phyloP scores from a whole-genome alignment of 2,113 vertebrate genomes.

The Triplophysa siluroides region DNA sequence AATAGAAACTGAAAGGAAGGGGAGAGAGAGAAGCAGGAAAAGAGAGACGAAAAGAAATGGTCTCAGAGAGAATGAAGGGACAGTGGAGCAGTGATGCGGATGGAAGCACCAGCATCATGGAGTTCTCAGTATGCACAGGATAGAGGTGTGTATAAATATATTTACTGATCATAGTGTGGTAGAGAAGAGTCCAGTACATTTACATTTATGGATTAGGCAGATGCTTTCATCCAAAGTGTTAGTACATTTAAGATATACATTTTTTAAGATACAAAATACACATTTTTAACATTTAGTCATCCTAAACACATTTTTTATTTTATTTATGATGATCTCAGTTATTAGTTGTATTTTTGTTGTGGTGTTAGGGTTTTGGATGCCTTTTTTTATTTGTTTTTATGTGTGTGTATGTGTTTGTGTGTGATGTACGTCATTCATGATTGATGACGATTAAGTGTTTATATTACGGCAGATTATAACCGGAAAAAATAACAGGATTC shows the following conservation, averaged over 20 bases:
- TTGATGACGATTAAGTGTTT: not conserved
- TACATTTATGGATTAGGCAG: too few relatives aligned
- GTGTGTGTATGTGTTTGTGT: not conserved
- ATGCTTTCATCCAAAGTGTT: too few relatives aligned
- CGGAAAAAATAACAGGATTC: not conserved
- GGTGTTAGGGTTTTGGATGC: not conserved
- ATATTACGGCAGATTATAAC: not conserved
- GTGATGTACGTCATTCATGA: not conserved
- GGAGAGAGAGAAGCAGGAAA: slow-evolving; percentile 15
- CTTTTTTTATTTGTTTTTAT: not conserved
- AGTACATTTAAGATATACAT: too few relatives aligned
- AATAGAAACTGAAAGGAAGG: slow-evolving; percentile 21
- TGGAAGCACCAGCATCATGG: slow-evolving; percentile 23
- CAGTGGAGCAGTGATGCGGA: slow-evolving; percentile 23
- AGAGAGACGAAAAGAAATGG: slow-evolving; percentile 22
- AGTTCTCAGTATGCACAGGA: slow-evolving; percentile 61
- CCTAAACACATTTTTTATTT: not conserved
- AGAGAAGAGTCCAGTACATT: not conserved
- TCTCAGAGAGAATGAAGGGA: slow-evolving; percentile 5
- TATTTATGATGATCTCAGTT: not conserved
- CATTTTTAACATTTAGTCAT: slow-evolving; percentile 11
- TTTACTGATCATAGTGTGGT: slow-evolving; percentile 2
- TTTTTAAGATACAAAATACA: not conserved
- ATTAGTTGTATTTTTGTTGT: not conserved
- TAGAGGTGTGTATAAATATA: slow-evolving; percentile 48